Conservation (phyloP, 2,113 vertebrate species). For the Pionites leucogaster region DNA sequence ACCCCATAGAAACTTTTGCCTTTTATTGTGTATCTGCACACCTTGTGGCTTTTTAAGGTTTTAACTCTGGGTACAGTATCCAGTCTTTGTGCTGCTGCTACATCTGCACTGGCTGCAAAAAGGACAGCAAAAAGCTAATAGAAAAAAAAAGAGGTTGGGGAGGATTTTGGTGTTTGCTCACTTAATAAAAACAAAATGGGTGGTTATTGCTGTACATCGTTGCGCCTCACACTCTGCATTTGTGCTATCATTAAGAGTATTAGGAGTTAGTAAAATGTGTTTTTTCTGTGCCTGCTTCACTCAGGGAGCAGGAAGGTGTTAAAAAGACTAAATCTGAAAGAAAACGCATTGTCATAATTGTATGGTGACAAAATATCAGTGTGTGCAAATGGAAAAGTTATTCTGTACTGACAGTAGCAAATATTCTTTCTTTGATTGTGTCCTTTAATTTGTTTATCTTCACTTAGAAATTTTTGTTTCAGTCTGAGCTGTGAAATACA, state of each 20-base stretch:
- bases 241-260: neutral
- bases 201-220: neutral
- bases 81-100: neutral
- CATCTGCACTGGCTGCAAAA: neutral
- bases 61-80: neutral
- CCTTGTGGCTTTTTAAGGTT: neutral
- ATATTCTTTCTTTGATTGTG: neutral
- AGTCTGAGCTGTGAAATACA: neutral
- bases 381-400: neutral
- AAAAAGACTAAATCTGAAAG: neutral
- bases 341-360: neutral
- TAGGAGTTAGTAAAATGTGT: neutral
- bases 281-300: neutral
- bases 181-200: neutral
- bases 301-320: neutral
- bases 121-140: neutral
- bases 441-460: neutral
- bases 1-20: neutral
- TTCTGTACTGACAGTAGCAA: neutral
- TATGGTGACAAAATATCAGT: neutral
- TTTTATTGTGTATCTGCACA: neutral
- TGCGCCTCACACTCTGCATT: neutral
- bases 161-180: neutral
- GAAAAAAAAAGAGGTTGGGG: too few relatives aligned
- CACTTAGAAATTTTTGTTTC: neutral